Percentiles rank a stretch among this genome's conserved stretches.
These are phyloP conservation scores for Torymus texanus DNA, from an alignment of 2,888 invertebrate genomes.

Conservation along the genomic window DNA sequence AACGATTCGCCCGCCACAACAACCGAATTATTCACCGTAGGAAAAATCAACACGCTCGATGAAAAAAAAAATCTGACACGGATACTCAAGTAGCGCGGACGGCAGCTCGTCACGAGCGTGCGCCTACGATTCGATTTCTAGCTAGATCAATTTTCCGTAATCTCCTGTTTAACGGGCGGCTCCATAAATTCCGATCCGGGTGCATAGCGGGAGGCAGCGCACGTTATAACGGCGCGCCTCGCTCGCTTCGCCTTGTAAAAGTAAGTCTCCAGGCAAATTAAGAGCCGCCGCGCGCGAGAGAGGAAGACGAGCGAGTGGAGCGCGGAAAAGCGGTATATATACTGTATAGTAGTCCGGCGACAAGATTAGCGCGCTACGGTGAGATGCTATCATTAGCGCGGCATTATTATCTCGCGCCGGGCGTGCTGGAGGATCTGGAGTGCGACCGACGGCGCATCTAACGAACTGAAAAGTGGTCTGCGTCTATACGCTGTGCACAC, in stretches of 20 bases:
- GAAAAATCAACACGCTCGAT: not conserved
- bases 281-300: too few relatives aligned
- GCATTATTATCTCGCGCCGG: slow-evolving; percentile 29
- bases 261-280: too few relatives aligned
- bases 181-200: too few relatives aligned
- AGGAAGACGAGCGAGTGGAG: not conserved
- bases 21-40: not conserved
- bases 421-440: slow-evolving; percentile 62
- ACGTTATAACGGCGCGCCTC: too few relatives aligned
- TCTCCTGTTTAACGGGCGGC: too few relatives aligned
- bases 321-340: too few relatives aligned
- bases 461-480: slow-evolving; percentile 66
- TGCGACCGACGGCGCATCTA: slow-evolving; percentile 67
- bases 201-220: too few relatives aligned
- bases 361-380: slow-evolving; percentile 8
- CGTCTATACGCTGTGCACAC: not conserved
- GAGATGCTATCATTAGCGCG: not conserved
- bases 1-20: too few relatives aligned
- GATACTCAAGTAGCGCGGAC: slow-evolving; percentile 6
- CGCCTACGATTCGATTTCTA: too few relatives aligned
- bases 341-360: not conserved
- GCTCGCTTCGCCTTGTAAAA: too few relatives aligned
- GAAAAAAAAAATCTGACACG: slow-evolving; percentile 21
- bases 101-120: too few relatives aligned
- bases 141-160: too few relatives aligned